Evolutionary conservation across 2,888 invertebrate species (phyloP).

Genomic region (Dynastes maya): DNA sequence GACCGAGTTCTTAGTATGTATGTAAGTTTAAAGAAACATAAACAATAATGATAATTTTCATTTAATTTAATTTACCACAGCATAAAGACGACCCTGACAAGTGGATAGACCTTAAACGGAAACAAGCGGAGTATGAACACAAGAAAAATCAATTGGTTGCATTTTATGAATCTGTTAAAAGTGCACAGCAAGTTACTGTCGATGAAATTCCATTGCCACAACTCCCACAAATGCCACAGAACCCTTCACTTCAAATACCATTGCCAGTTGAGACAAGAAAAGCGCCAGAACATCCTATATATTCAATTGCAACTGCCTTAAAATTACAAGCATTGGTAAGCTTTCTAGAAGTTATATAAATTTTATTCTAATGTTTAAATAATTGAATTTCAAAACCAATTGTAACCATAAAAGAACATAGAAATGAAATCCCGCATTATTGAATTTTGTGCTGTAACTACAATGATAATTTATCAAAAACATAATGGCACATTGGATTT

Average conservation of each 20-base stretch:
- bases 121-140: slow-evolving; percentile 94
- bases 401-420: no score
- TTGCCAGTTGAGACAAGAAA: slow-evolving; percentile 67
- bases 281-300: slow-evolving; percentile 68
- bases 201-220: slow-evolving; percentile 97
- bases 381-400: no score
- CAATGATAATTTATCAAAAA: no score
- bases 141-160: slow-evolving; percentile 89
- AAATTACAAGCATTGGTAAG: slow-evolving; percentile 68
- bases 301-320: slow-evolving; percentile 69
- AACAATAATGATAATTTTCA: slow-evolving; percentile 20
- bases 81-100: slow-evolving; percentile 97
- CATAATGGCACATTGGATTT: no score
- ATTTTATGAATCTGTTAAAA: slow-evolving; percentile 95
- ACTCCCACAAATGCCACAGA: slow-evolving; percentile 71
- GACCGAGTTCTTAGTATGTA: slow-evolving; percentile 95
- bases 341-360: no score
- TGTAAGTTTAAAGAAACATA: slow-evolving; percentile 78
- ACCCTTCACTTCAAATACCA: slow-evolving; percentile 64
- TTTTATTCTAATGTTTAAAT: no score
- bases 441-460: no score
- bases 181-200: slow-evolving; percentile 94
- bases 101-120: slow-evolving; percentile 91
- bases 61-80: slow-evolving; percentile 70
- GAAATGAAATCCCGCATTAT: no score